phyloP scores from a whole-genome alignment of 2,888 invertebrate species.

The Limulus polyphemus region DNA sequence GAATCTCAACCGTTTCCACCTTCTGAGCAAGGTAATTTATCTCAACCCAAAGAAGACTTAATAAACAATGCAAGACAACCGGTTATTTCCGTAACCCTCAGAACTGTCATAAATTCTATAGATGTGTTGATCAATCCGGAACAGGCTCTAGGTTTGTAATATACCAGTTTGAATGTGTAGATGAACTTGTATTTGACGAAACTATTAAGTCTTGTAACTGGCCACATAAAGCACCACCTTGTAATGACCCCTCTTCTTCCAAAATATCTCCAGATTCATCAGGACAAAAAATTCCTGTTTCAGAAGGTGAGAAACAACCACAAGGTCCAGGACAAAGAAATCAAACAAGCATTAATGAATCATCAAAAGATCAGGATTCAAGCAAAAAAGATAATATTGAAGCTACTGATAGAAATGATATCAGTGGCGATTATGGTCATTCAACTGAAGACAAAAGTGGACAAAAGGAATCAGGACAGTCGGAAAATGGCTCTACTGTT shows the following conservation, averaged over 20 bases:
- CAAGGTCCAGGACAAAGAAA: no score
- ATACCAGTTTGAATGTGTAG: constrained; percentile 67
- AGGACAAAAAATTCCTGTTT: no score
- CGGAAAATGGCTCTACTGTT: not conserved
- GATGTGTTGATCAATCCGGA: constrained; percentile 67
- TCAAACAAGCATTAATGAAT: no score
- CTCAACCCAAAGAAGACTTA: not conserved
- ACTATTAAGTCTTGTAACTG: constrained; percentile 50
- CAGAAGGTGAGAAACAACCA: not conserved
- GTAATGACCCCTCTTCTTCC: constrained; percentile 44
- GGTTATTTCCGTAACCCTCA: constrained; percentile 22
- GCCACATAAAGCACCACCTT: constrained; percentile 60
- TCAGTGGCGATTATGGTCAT: no score
- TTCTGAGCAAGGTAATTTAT: not conserved
- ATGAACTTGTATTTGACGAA: constrained; percentile 58
- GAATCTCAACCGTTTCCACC: not conserved
- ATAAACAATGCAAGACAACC: constrained; percentile 12
- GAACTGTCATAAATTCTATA: constrained; percentile 49
- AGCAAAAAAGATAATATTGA: no score
- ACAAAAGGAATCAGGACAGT: no score
- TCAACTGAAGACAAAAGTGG: no score
- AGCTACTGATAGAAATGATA: no score
- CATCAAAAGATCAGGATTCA: no score
- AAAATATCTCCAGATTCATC: no score
- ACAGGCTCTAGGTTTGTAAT: constrained; percentile 59